Base-by-base conservation (phyloP, 2,888 invertebrate genomes). In the Galerucella calmariensis region DNA sequence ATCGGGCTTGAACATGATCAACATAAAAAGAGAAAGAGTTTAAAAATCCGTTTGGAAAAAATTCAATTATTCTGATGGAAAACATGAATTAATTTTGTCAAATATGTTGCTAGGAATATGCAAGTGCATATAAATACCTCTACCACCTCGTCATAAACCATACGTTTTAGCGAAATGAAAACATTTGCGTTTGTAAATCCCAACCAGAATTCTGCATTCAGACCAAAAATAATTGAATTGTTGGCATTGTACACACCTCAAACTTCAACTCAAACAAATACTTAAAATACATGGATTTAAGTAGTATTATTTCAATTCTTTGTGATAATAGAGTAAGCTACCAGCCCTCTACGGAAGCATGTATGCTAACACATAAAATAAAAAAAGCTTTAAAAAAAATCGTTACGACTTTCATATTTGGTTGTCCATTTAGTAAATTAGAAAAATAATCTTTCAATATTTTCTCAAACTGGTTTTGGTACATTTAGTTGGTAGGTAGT, bases 61-160 rank as follows among this genome's bases (percentile, higher is more conserved):
- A 75, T 73, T 73, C 72, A 75, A 73, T 75, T 75, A 75, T 70
- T 75, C 70, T 70, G 69, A 75, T 75, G 69, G 67, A 68, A 69
- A 75, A 56, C 71, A 66, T 72, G 71, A 66, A 72, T 66, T 72
- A 72, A 72, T 72, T 72, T 72, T 69, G 73, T 68, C 68, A 73
- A 73, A 62, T 63, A 73, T 63, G 73, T 73, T 63, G 68, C 65
- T 35, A 53, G 66, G 58, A 66, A 56, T 66, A 65, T 46, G 44
- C 66, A 65, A 66, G 63, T 59, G 71, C 66, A 72, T 66, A 72
- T 66, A 66, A 72, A 72, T 59, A n/a, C n/a, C n/a, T n/a, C n/a
- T n/a, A 58, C 12, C 27, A 35, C 35, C 35, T 2, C 35, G 4
- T 5, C 35, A 35, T 35, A 2, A 35, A 35, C 35, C 35, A 46